Evolutionary conservation across 2,113 vertebrate species (phyloP).

Genomic region (Cryptotis parvus): DNA sequence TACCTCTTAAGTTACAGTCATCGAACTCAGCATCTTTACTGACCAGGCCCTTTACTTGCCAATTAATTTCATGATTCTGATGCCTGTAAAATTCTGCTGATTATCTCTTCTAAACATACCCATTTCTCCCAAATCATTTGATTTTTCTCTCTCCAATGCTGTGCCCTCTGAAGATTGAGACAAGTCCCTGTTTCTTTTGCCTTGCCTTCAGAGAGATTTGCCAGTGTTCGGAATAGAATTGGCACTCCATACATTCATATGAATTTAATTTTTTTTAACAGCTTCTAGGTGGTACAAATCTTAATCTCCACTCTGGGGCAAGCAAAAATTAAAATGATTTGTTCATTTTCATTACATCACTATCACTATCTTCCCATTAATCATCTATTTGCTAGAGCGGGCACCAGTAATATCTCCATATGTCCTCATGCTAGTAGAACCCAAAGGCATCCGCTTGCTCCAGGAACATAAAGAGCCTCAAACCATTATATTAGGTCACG

Average conservation of each 20-base stretch:
- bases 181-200: not conserved
- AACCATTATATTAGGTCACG: too few species aligned
- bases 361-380: too few species aligned
- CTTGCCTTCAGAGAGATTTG: not conserved
- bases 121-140: not conserved
- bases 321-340: not conserved
- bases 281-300: not conserved
- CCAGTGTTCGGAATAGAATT: not conserved
- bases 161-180: not conserved
- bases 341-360: slow-evolving; percentile 52
- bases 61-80: not conserved
- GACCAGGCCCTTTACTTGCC: not conserved
- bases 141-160: not conserved
- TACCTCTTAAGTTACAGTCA: slow-evolving; percentile 7
- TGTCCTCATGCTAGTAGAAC: too few species aligned
- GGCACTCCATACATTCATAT: not conserved
- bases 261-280: not conserved
- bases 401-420: too few species aligned
- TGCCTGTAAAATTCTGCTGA: not conserved
- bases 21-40: not conserved
- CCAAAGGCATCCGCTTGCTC: too few species aligned
- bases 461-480: too few species aligned
- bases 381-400: too few species aligned
- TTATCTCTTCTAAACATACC: not conserved
- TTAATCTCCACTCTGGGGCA: slow-evolving; percentile 20